A percentile compares a stretch with the other conserved stretches of the same genome.
Evolutionary conservation across 1,140 invertebrate species (phyloP).

Genomic region (Megalonaias nervosa): DNA sequence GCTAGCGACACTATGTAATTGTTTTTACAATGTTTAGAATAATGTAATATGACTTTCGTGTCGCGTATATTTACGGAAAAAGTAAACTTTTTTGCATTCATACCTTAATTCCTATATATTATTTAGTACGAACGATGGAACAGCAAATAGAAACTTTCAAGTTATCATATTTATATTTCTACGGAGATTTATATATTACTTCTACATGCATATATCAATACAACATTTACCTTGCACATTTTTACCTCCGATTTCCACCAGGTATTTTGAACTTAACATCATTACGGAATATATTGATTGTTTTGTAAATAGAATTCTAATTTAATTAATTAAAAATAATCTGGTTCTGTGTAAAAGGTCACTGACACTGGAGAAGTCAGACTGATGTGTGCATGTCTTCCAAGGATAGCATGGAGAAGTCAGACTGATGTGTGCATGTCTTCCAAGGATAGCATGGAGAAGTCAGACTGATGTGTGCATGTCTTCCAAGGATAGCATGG

Average conservation of each 20-base stretch:
- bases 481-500: too few species aligned
- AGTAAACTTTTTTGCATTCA: not conserved
- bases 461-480: too few species aligned
- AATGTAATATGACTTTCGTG: not conserved
- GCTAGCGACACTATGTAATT: conserved; percentile 8
- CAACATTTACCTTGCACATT: not conserved
- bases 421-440: too few species aligned
- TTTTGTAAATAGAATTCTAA: not conserved
- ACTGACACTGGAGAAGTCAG: too few species aligned
- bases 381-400: too few species aligned
- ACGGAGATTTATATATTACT: too few species aligned
- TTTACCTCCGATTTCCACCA: too few species aligned
- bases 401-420: too few species aligned
- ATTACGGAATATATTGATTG: too few species aligned
- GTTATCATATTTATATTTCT: not conserved
- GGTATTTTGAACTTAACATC: too few species aligned
- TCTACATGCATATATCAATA: not conserved
- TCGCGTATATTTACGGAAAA: not conserved
- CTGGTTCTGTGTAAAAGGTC: not conserved
- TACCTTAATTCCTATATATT: not conserved
- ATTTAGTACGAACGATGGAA: not conserved
- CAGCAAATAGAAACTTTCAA: not conserved
- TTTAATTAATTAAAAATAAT: not conserved
- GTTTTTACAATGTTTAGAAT: not conserved
- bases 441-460: too few species aligned